Conservation (phyloP, 2,797 vertebrate species). For the Acridotheres tristis region DNA sequence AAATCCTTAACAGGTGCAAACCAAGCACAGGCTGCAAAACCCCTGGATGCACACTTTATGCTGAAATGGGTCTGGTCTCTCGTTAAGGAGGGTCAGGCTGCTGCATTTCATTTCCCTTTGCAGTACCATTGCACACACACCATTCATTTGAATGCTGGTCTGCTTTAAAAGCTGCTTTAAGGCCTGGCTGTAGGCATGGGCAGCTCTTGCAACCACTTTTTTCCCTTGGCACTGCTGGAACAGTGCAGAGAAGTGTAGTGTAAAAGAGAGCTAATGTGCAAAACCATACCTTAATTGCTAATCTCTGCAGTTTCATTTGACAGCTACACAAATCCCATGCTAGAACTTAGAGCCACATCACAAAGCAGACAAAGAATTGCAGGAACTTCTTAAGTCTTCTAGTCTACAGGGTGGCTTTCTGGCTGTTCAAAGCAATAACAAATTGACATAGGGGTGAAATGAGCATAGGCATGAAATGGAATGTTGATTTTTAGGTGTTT, state of each 20-base stretch:
- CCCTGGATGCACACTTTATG: background rate
- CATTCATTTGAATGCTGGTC: background rate
- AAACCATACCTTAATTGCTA: background rate
- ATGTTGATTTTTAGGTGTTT: background rate
- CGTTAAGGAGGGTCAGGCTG: background rate
- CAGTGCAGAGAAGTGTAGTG: fast-evolving
- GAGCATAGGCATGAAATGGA: background rate
- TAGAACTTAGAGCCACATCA: background rate
- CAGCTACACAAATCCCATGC: background rate
- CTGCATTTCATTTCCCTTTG: background rate
- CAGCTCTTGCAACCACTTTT: background rate
- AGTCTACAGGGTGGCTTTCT: background rate
- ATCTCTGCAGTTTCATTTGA: background rate
- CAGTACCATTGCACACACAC: background rate
- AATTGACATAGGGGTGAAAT: background rate
- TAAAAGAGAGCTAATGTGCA: background rate
- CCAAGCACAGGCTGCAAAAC: background rate
- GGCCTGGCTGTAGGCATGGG: background rate
- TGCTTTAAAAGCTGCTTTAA: background rate
- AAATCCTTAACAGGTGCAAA: background rate
- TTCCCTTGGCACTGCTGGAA: background rate
- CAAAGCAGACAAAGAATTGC: background rate
- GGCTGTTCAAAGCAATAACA: background rate
- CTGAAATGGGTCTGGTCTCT: background rate
- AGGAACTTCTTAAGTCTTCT: background rate